These are phyloP conservation scores for Regulus satrapa DNA, from an alignment of 2,113 vertebrate genomes.

Conservation along the genomic window DNA sequence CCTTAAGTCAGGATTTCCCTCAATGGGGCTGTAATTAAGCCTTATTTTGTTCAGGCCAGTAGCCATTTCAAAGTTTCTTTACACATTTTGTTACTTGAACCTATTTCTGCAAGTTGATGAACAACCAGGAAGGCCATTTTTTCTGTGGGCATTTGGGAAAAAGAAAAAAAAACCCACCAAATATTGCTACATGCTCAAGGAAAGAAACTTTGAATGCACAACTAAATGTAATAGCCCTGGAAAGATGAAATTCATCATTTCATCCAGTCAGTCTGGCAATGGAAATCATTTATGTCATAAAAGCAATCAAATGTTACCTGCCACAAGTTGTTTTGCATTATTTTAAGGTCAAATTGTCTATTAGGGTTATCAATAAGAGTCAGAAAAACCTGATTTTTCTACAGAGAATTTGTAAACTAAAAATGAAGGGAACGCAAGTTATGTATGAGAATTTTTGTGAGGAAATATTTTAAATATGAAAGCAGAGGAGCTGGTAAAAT, in stretches of 20 bases:
- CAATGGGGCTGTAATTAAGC: background rate
- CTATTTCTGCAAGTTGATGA: background rate
- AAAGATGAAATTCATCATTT: background rate
- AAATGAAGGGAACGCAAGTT: background rate
- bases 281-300: background rate
- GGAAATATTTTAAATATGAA: background rate
- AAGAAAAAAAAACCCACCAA: background rate
- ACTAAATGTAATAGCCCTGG: background rate
- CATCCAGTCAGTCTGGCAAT: background rate
- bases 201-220: background rate
- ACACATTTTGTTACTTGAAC: background rate
- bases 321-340: background rate
- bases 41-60: background rate
- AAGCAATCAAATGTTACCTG: background rate
- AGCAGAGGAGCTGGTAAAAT: background rate
- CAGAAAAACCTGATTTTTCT: background rate
- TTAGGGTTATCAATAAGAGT: background rate
- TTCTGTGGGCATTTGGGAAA: background rate
- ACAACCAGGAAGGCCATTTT: background rate
- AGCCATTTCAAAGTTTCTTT: background rate
- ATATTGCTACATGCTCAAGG: background rate
- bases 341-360: background rate
- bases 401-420: background rate
- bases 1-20: background rate
- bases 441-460: background rate